Evolutionary conservation across 2,888 invertebrate species (phyloP).

Genomic region (Marronus borbonicus): DNA sequence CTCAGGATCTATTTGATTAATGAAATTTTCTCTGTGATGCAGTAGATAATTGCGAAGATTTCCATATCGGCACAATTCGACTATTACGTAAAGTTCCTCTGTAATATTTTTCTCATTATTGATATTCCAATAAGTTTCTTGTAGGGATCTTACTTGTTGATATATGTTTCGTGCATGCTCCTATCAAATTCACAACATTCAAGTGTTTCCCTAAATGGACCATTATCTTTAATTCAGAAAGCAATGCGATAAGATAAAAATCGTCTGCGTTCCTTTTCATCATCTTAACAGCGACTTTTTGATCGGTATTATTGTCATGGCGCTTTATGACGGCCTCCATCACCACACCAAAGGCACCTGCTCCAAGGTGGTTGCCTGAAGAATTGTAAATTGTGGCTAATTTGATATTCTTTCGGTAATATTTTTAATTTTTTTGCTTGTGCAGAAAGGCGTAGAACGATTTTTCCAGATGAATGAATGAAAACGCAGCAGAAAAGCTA

Average conservation of each 20-base stretch:
- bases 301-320: constrained; percentile 82
- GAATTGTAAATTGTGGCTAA: constrained; percentile 41
- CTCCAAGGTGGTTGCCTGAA: constrained; percentile 89
- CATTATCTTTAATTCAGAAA: constrained; percentile 96
- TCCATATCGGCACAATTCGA: constrained; percentile 95
- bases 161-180: constrained; percentile 94
- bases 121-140: no score
- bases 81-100: constrained; percentile 93
- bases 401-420: neutral
- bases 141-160: constrained; percentile 80
- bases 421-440: no score
- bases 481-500: no score
- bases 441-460: no score
- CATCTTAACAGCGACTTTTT: constrained; percentile 96
- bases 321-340: constrained; percentile 90
- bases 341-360: constrained; percentile 96
- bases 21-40: constrained; percentile 85
- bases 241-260: constrained; percentile 88
- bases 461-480: no score
- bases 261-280: constrained; percentile 90
- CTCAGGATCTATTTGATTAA: constrained; percentile 83
- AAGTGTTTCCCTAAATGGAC: constrained; percentile 94
- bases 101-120: constrained; percentile 58
- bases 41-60: constrained; percentile 92
- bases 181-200: constrained; percentile 95